phyloP scores from a whole-genome alignment of 2,113 vertebrate genomes.

The Camelus dromedarius region DNA sequence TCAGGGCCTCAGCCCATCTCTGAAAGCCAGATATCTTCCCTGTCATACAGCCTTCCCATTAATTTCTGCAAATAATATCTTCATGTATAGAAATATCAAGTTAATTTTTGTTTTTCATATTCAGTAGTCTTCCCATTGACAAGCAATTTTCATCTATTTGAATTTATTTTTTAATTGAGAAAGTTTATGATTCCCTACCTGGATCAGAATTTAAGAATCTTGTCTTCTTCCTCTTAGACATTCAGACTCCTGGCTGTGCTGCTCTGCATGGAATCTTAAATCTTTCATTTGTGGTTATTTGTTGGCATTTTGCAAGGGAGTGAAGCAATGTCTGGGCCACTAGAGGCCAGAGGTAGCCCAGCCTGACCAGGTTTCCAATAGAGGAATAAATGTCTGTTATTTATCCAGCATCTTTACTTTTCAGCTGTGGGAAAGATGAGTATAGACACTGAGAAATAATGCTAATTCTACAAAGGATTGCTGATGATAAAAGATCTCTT shows the following conservation, averaged over 20 bases:
- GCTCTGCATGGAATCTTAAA: slow-evolving; percentile 61
- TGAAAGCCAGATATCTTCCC: not conserved
- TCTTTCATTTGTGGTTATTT: slow-evolving; percentile 55
- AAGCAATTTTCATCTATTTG: slow-evolving; percentile 2
- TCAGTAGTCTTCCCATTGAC: not conserved
- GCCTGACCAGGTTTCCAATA: not conserved
- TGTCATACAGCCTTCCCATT: not conserved
- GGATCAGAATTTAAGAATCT: not conserved
- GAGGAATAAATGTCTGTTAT: slow-evolving; percentile 67
- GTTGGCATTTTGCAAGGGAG: slow-evolving; percentile 62
- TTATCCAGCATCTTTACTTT: slow-evolving; percentile 63
- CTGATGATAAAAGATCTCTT: slow-evolving; percentile 83
- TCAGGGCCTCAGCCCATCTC: not conserved
- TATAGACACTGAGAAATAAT: slow-evolving; percentile 77
- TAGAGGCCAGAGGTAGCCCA: slow-evolving; percentile 45
- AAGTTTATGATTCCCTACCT: not conserved
- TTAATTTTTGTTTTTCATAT: not conserved
- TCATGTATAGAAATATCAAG: not conserved
- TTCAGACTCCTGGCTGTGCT: not conserved
- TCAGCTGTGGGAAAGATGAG: slow-evolving; percentile 65
- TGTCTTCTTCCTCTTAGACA: not conserved
- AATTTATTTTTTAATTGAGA: slow-evolving; percentile 28
- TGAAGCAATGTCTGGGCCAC: slow-evolving; percentile 59
- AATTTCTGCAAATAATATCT: slow-evolving; percentile 35
- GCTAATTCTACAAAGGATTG: slow-evolving; percentile 79